phyloP scores from a whole-genome alignment of 2,797 vertebrate species.

The Lepilemur septentrionalis region DNA sequence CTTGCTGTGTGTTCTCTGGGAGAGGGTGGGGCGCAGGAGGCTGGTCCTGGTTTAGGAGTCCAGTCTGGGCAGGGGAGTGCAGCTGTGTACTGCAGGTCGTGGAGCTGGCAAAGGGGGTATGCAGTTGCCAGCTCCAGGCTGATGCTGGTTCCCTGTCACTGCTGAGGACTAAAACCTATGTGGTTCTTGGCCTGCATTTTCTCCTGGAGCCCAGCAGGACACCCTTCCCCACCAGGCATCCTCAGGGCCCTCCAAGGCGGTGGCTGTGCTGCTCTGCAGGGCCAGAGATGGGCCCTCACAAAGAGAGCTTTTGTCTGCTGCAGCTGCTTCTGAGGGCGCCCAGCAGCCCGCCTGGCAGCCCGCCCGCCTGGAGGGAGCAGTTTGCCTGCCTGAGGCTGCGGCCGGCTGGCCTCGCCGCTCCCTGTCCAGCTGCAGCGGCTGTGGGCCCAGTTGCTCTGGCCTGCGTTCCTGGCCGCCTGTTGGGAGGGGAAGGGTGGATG shows the following conservation, averaged over 20 bases:
- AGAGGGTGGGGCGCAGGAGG: neutral
- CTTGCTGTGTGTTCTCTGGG: neutral
- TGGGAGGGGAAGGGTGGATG: neutral
- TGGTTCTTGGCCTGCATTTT: neutral
- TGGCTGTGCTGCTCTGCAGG: neutral
- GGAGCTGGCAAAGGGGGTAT: neutral
- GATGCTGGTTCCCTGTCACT: neutral
- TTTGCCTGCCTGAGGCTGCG: neutral
- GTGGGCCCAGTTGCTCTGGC: neutral
- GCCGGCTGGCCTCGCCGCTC: neutral
- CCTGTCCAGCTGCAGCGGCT: neutral
- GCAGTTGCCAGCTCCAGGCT: neutral
- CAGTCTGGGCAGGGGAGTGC: neutral
- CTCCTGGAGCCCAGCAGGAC: neutral
- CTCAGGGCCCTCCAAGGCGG: neutral
- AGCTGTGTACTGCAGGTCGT: neutral
- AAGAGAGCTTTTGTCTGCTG: slow-evolving; percentile 36
- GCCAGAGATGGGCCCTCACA: neutral
- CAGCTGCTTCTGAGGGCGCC: slow-evolving; percentile 27
- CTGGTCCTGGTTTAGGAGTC: neutral
- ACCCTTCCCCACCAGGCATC: neutral
- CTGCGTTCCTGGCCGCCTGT: neutral
- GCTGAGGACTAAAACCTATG: fast-evolving
- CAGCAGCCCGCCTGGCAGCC: neutral
- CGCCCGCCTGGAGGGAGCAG: neutral